A percentile compares a stretch with the other conserved stretches of the same genome.
Evolutionary conservation across 2,888 invertebrate species (phyloP).

Genomic region (Melangyna quadrimaculata): DNA sequence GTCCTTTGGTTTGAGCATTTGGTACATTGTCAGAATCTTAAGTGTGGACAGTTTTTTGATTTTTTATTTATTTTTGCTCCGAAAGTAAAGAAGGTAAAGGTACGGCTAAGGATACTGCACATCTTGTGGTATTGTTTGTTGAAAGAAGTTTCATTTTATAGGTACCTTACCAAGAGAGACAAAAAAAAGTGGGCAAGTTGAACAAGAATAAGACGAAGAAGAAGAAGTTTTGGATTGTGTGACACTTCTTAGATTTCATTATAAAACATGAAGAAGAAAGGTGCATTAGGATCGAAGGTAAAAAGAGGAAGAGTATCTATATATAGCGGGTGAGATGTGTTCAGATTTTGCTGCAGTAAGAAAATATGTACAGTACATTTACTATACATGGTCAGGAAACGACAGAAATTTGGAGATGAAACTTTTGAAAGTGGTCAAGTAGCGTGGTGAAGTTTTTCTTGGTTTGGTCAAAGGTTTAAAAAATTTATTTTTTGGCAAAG

Average conservation of each 20-base stretch:
- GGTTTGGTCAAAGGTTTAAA: not conserved
- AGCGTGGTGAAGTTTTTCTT: conserved; percentile 5
- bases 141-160: conserved; percentile 35
- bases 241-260: conserved; percentile 66
- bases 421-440: conserved; percentile 51
- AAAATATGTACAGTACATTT: too few relatives aligned
- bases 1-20: conserved; percentile 47
- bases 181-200: not conserved
- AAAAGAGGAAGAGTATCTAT: not conserved
- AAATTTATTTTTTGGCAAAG: not conserved
- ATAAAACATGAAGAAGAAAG: conserved; percentile 6
- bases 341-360: conserved; percentile 37
- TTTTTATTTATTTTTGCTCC: not conserved
- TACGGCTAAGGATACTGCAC: not conserved
- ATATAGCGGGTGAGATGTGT: conserved; percentile 1
- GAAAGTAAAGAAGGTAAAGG: not conserved
- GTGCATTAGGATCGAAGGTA: conserved; percentile 16
- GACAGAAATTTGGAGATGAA: not conserved
- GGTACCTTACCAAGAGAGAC: too few relatives aligned
- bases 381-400: not conserved
- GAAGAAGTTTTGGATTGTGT: conserved; percentile 44
- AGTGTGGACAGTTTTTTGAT: conserved; percentile 48
- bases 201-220: not conserved
- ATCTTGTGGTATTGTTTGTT: conserved; percentile 55
- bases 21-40: conserved; percentile 64